Conservation (phyloP, 2,888 invertebrate species). For the Pollenia griseotomentosa region DNA sequence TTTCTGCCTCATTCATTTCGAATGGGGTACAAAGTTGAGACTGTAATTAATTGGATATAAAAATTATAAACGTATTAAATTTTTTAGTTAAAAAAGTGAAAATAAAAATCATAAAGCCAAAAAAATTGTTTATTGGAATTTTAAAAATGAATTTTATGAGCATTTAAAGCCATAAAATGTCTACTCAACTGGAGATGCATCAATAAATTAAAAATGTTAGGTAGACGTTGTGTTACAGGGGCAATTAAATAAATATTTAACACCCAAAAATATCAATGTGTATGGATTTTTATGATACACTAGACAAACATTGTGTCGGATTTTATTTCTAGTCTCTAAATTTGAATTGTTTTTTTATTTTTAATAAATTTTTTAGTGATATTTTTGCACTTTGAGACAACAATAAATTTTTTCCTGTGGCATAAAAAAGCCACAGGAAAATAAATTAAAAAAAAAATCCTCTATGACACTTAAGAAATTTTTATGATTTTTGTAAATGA, state of each 20-base stretch:
- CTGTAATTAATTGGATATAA: constrained; percentile 31
- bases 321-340: background rate
- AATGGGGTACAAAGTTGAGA: constrained; percentile 55
- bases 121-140: constrained; percentile 50
- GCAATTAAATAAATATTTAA: constrained; percentile 33
- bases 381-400: constrained; percentile 54
- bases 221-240: background rate
- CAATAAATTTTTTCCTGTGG: constrained; percentile 17
- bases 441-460: constrained; percentile 34
- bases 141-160: constrained; percentile 22
- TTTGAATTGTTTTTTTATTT: constrained; percentile 15
- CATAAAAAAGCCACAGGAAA: constrained; percentile 31
- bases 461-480: constrained; percentile 46
- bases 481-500: constrained; percentile 68
- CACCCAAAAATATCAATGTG: constrained; percentile 15
- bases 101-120: constrained; percentile 36
- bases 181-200: constrained; percentile 5
- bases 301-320: constrained; percentile 8
- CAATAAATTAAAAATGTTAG: constrained; percentile 25
- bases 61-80: constrained; percentile 33
- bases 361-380: constrained; percentile 33
- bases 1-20: background rate
- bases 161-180: constrained; percentile 15
- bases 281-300: background rate
- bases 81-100: background rate